Conservation (phyloP, 2,888 invertebrate genomes). For the Catonia carolina region DNA sequence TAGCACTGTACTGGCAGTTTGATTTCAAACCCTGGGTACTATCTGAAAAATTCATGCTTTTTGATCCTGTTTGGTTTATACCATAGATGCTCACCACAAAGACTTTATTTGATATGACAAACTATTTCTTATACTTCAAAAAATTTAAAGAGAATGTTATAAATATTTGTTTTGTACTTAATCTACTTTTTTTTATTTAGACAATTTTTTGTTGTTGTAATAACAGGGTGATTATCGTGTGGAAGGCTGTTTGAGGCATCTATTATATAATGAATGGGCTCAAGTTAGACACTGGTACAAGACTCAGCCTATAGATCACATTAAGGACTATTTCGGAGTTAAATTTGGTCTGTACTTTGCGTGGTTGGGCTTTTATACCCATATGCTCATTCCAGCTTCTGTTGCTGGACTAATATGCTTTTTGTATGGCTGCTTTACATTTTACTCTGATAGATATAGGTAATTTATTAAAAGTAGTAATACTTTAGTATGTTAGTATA, state of each 20-base stretch:
- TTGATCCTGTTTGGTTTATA: too few relatives aligned
- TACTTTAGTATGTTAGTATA: background rate
- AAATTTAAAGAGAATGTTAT: too few relatives aligned
- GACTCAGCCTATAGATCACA: constrained; percentile 52
- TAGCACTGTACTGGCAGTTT: too few relatives aligned
- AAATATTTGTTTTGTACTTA: too few relatives aligned
- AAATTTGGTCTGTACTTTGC: constrained; percentile 54
- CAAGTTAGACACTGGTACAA: constrained; percentile 48
- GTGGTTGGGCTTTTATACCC: constrained; percentile 54
- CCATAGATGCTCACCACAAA: too few relatives aligned
- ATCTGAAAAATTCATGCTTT: too few relatives aligned
- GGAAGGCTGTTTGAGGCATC: constrained; percentile 42
- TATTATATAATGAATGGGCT: constrained; percentile 50
- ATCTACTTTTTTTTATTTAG: too few relatives aligned
- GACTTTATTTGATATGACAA: too few relatives aligned
- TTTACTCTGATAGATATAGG: constrained; percentile 42
- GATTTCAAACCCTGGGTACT: too few relatives aligned
- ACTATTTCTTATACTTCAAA: too few relatives aligned
- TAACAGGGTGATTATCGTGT: constrained; percentile 39
- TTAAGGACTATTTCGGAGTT: constrained; percentile 52
- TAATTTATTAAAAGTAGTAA: too few relatives aligned
- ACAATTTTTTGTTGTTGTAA: too few relatives aligned
- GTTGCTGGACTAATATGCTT: constrained; percentile 49
- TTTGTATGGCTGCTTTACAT: constrained; percentile 47
- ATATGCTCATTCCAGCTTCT: constrained; percentile 50